Percentiles rank a stretch among this genome's conserved stretches.
Evolutionary conservation across 2,797 vertebrate species (phyloP).

Genomic region (Smutsia temminckii): DNA sequence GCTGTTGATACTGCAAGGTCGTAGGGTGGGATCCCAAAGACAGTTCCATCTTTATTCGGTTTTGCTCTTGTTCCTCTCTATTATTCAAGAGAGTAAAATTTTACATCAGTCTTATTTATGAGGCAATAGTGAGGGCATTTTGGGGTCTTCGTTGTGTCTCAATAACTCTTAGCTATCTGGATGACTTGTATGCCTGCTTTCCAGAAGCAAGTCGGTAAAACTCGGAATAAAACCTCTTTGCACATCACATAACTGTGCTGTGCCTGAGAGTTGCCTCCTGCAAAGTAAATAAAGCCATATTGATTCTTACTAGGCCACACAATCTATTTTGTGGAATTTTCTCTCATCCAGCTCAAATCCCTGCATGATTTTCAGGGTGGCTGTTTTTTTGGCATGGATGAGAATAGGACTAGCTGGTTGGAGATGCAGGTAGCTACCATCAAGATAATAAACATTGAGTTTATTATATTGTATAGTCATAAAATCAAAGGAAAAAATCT

Average conservation of each 20-base stretch:
- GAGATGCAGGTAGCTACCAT: not conserved
- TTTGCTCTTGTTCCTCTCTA: not conserved
- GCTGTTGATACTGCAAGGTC: not conserved
- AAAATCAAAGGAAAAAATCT: not conserved
- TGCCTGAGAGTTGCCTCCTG: not conserved
- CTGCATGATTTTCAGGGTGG: constrained; percentile 43
- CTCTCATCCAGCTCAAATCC: not conserved
- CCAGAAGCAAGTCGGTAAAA: not conserved
- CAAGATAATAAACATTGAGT: not conserved
- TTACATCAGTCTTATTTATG: constrained; percentile 7
- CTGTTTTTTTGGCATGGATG: constrained; percentile 22
- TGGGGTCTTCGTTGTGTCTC: not conserved
- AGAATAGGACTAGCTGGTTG: not conserved
- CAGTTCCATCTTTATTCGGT: not conserved
- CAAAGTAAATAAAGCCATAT: constrained; percentile 47
- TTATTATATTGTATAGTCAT: constrained; percentile 5
- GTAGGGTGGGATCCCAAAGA: not conserved
- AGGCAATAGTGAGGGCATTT: not conserved
- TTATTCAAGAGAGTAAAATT: not conserved
- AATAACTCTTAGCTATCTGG: not conserved
- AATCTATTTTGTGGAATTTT: constrained; percentile 61
- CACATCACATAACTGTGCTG: constrained; percentile 11
- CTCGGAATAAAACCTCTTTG: constrained; percentile 35
- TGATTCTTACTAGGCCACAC: constrained; percentile 30
- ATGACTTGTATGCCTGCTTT: not conserved